Percentiles rank a stretch among this genome's conserved stretches.
Conservation (phyloP, 1,140 invertebrate genomes). For the Atta colombica region DNA sequence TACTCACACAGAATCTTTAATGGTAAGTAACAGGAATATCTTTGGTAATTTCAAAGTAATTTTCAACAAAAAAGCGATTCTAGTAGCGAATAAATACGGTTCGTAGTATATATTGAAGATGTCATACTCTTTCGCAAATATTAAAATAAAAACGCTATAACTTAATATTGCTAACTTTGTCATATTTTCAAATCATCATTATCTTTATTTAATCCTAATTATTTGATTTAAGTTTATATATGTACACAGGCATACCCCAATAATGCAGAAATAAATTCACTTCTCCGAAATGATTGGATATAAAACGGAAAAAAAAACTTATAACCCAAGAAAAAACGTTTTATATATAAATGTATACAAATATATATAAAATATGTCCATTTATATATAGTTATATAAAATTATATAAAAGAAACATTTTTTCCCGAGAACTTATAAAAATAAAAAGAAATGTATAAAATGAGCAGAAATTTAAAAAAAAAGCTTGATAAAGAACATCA, state of each 20-base stretch:
- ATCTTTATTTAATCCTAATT: not conserved
- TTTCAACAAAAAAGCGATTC: conserved; percentile 1
- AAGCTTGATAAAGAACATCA: not conserved
- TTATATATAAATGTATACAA: too few species aligned
- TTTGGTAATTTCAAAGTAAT: not conserved
- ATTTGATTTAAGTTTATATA: not conserved
- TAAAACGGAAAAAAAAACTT: too few species aligned
- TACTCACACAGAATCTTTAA: not conserved
- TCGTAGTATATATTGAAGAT: not conserved
- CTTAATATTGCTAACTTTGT: conserved; percentile 9
- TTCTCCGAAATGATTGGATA: not conserved
- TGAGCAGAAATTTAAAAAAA: not conserved
- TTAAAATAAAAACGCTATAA: not conserved
- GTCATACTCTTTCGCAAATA: not conserved
- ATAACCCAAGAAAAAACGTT: too few species aligned
- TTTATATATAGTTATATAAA: too few species aligned
- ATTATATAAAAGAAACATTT: too few species aligned
- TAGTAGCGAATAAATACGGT: not conserved
- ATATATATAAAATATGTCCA: too few species aligned
- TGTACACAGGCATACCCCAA: not conserved
- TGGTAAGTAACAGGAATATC: not conserved
- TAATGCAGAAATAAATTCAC: not conserved
- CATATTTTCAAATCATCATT: conserved; percentile 10
- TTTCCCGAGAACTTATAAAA: too few species aligned
- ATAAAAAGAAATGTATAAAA: not conserved